Percentiles rank a stretch among this genome's conserved stretches.
phyloP scores from a whole-genome alignment of 2,797 vertebrate genomes.

The Darevskia nairensis region DNA sequence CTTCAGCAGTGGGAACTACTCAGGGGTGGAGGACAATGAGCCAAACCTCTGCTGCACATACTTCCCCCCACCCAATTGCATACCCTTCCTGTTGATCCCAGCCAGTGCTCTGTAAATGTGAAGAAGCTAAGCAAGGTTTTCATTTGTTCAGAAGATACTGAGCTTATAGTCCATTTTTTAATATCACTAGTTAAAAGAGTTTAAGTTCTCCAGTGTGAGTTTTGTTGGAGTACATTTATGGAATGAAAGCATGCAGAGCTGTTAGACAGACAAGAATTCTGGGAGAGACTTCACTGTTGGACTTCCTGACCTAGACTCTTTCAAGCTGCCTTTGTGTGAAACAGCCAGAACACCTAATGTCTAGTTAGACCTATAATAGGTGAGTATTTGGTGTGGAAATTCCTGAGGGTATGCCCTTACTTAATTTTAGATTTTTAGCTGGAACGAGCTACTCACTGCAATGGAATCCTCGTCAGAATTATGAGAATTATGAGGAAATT shows the following conservation, averaged over 20 bases:
- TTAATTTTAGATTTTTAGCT: constrained; percentile 60
- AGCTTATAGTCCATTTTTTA: constrained; percentile 58
- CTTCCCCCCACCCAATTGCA: too few relatives aligned
- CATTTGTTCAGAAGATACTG: constrained; percentile 54
- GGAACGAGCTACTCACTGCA: constrained; percentile 52
- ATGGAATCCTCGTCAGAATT: constrained; percentile 32
- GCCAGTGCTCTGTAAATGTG: not conserved
- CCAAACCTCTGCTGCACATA: not conserved
- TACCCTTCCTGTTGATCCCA: not conserved
- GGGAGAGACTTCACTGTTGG: constrained; percentile 66
- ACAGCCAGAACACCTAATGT: constrained; percentile 71
- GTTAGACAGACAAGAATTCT: constrained; percentile 65
- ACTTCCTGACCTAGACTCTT: constrained; percentile 76
- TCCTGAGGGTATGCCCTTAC: constrained; percentile 71
- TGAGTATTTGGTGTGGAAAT: constrained; percentile 71
- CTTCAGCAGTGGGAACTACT: not conserved
- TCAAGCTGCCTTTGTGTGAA: constrained; percentile 75
- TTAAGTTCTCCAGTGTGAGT: not conserved
- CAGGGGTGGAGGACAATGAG: too few relatives aligned
- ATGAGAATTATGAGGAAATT: not conserved
- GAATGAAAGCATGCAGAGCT: constrained; percentile 64
- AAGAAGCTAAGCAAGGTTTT: not conserved
- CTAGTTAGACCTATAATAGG: constrained; percentile 63
- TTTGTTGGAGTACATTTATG: constrained; percentile 73
- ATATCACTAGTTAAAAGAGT: constrained; percentile 65